Conservation (phyloP, 2,113 vertebrate species). For the Polypterus senegalus region DNA sequence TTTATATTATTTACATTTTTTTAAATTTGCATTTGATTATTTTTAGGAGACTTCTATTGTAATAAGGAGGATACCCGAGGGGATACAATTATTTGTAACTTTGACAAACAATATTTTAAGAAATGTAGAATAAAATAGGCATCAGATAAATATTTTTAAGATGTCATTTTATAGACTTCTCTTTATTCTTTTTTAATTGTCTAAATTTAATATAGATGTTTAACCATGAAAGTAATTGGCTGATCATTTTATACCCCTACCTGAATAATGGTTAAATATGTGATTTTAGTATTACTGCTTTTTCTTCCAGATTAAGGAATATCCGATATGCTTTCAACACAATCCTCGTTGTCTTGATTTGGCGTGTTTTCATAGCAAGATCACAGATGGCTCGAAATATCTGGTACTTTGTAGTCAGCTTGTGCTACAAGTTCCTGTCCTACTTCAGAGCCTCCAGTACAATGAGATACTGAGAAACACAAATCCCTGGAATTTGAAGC, state of each 20-base stretch:
- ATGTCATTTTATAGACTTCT: no score
- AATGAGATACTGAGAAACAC: slow-evolving; percentile 75
- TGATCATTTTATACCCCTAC: no score
- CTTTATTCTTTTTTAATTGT: no score
- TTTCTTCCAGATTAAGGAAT: slow-evolving; percentile 71
- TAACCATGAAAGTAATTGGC: not conserved
- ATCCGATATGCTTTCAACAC: slow-evolving; percentile 97
- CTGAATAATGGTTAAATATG: not conserved
- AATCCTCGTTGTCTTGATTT: slow-evolving; percentile 85
- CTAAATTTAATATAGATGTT: not conserved
- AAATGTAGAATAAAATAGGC: no score
- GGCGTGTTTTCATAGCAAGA: slow-evolving; percentile 91
- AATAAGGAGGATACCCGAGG: no score
- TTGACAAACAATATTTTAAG: no score
- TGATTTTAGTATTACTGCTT: not conserved
- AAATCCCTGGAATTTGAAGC: slow-evolving; percentile 53
- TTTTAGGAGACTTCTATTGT: no score
- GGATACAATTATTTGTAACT: no score
- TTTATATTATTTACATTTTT: no score
- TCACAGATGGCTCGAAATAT: slow-evolving; percentile 98
- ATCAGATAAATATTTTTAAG: no score
- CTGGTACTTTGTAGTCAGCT: slow-evolving; percentile 98
- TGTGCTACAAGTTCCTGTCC: slow-evolving; percentile 98
- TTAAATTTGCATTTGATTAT: no score
- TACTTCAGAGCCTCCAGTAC: slow-evolving; percentile 98